phyloP scores from a whole-genome alignment of 2,888 invertebrate species.

The Aphidius colemani region DNA sequence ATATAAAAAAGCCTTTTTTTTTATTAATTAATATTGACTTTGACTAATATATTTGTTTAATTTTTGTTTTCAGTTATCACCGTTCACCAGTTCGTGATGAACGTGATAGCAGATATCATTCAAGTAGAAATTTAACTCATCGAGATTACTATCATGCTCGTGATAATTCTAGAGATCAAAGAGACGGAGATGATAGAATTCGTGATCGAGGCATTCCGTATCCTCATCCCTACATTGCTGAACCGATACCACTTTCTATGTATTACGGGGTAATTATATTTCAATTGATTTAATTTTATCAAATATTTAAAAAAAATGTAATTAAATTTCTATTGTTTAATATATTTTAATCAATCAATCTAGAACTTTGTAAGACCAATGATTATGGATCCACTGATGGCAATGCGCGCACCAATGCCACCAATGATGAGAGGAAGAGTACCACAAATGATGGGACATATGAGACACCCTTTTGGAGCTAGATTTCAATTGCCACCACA shows the following conservation, averaged over 20 bases:
- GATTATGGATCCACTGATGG: conserved; percentile 42
- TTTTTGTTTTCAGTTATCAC: too few relatives aligned
- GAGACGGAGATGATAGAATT: conserved; percentile 33
- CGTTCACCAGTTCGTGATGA: too few relatives aligned
- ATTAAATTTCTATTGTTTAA: too few relatives aligned
- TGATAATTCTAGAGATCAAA: conserved; percentile 34
- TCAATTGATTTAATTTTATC: background rate
- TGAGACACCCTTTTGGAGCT: conserved; percentile 41
- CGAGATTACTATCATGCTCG: conserved; percentile 30
- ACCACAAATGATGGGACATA: conserved; percentile 37
- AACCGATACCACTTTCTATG: conserved; percentile 41
- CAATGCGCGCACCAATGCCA: conserved; percentile 38
- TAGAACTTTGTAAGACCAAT: conserved; percentile 38
- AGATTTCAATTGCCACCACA: conserved; percentile 39
- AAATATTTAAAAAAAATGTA: too few relatives aligned
- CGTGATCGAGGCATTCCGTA: conserved; percentile 29
- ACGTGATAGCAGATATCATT: conserved; percentile 9
- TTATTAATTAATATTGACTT: too few relatives aligned
- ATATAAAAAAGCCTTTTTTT: too few relatives aligned
- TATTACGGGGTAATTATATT: conserved; percentile 40
- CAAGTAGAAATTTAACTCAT: conserved; percentile 23
- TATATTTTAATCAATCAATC: too few relatives aligned
- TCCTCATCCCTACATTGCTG: conserved; percentile 33
- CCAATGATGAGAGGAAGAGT: conserved; percentile 35
- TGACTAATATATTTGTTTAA: too few relatives aligned